Evolutionary conservation across 2,888 invertebrate species (phyloP), one percentile per base, ranked within the genome.

Genomic region (Monopis laevigella): DNA sequence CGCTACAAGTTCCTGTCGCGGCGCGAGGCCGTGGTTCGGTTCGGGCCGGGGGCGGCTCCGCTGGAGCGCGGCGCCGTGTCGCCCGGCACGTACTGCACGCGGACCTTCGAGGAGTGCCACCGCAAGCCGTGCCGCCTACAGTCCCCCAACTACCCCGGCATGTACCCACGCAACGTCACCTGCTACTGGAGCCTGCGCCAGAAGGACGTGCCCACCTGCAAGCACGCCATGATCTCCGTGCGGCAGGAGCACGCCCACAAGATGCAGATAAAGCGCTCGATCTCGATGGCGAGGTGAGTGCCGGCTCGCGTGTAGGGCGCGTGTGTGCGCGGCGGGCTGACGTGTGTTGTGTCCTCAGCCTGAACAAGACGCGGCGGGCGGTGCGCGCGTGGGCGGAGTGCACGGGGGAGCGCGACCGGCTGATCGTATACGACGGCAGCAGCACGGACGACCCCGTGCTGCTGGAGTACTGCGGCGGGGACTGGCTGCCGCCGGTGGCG

Each of bases 61-160:
- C 78, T 93, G 49, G 93, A 93, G 72, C 82, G 93, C 45, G 95
- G 94, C 41, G 87, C 89, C 45, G 90, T 91, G 40, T 92, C 93
- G 2, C 93, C 91, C 2, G 90, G 90, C 43, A 89, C 91, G 47
- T 89, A 93, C 82, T 88, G 91, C 82, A 87, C 93, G 61, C 82
- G 93, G 56, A 88, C 93, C 63, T 88, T 92, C 72, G 88, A 94
- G 81, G 88, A 93, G 73, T 90, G 92, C 73, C 89, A 91, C 63
- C 86, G 90, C 47, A 92, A 91, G 60, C 88, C 89, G 45, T 94
- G 95, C 63, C 87, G 92, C 40, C 81, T 94, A 48, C 94, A 94
- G 72, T 92, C 92, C 50, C 94, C 95, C 40, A 94, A 94, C 72
- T 95, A 93, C 65, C 94, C 94, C 8, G 93, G 93, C 44, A 91